Conservation (phyloP, 2,888 invertebrate genomes). For the Automeris io region DNA sequence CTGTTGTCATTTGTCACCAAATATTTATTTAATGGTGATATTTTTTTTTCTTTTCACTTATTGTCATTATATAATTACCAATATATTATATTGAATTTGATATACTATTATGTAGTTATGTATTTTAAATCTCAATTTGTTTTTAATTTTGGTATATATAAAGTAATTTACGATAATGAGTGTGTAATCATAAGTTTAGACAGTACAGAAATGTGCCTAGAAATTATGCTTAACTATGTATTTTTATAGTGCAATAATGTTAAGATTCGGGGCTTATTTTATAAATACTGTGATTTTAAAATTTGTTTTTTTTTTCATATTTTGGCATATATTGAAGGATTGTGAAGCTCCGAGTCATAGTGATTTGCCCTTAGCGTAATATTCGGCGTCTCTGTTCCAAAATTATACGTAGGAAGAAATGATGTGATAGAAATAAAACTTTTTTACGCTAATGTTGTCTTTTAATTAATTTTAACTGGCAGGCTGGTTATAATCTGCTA, state of each 20-base stretch:
- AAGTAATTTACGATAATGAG: constrained; percentile 42
- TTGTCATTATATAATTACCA: no score
- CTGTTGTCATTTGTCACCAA: no score
- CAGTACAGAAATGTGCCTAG: constrained; percentile 74
- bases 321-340: neutral
- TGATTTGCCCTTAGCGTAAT: constrained; percentile 55
- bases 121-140: constrained; percentile 18
- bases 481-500: no score
- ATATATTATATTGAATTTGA: neutral
- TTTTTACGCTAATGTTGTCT: constrained; percentile 63
- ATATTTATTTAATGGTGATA: neutral
- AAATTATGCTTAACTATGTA: constrained; percentile 68
- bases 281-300: constrained; percentile 9
- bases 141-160: constrained; percentile 35
- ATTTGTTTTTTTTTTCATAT: neutral
- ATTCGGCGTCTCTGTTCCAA: constrained; percentile 69
- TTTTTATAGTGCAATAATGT: constrained; percentile 69
- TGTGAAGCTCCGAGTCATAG: constrained; percentile 55
- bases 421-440: constrained; percentile 75
- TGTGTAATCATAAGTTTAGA: constrained; percentile 61
- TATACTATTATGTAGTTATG: constrained; percentile 3
- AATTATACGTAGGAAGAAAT: constrained; percentile 66
- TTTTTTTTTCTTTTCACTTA: no score
- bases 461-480: constrained; percentile 24
- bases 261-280: constrained; percentile 54